Conservation (phyloP, 1,140 invertebrate genomes). For the Triops cancriformis region DNA sequence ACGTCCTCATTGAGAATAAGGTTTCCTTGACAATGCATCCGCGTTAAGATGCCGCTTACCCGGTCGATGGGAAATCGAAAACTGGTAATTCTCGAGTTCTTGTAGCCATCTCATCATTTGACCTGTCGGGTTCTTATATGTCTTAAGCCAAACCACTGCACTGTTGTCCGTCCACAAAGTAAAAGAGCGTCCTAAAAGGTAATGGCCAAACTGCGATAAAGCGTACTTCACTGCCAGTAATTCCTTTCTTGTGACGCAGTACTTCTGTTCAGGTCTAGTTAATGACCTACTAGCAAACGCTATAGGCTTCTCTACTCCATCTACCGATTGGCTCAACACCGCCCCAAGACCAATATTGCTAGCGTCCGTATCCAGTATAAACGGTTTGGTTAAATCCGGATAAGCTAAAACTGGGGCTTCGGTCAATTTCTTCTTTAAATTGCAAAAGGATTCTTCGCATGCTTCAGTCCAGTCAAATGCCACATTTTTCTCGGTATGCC, state of each 20-base stretch:
- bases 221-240: slow-evolving; percentile 39
- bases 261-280: slow-evolving; percentile 36
- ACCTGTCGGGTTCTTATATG: slow-evolving; percentile 33
- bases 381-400: slow-evolving; percentile 36
- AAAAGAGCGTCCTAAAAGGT: slow-evolving; percentile 38
- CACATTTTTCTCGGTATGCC: slow-evolving; percentile 16
- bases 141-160: slow-evolving; percentile 38
- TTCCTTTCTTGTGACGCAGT: slow-evolving; percentile 39
- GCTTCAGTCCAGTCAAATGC: background rate
- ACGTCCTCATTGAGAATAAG: background rate
- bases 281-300: slow-evolving; percentile 32
- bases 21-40: slow-evolving; percentile 29
- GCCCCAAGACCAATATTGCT: slow-evolving; percentile 39
- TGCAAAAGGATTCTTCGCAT: background rate
- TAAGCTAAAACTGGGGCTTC: slow-evolving; percentile 34
- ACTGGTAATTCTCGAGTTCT: slow-evolving; percentile 32
- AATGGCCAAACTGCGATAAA: slow-evolving; percentile 36
- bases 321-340: slow-evolving; percentile 38
- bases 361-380: slow-evolving; percentile 41
- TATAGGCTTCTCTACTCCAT: slow-evolving; percentile 32
- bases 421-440: slow-evolving; percentile 34
- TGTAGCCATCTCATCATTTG: slow-evolving; percentile 34
- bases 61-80: slow-evolving; percentile 31
- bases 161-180: slow-evolving; percentile 39
- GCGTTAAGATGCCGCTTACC: too few relatives aligned